These are phyloP conservation scores for Lepidurus couesii DNA, from an alignment of 1,140 invertebrate genomes.

Conservation along the genomic window DNA sequence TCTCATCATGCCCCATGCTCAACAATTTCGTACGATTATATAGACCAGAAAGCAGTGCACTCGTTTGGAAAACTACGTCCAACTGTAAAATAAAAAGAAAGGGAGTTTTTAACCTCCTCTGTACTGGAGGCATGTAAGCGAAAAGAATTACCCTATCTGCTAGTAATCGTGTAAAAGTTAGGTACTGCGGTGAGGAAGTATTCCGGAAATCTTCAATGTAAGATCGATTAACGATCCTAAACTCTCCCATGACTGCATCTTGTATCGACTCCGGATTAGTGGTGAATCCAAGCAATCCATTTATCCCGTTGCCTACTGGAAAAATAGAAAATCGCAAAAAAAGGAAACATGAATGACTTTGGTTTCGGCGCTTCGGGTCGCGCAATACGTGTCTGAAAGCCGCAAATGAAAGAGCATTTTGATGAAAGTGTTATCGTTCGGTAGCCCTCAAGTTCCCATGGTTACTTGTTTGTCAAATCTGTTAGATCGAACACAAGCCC, in stretches of 20 bases:
- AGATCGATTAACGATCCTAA: neutral
- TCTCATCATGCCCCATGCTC: neutral
- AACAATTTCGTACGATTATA: slow-evolving; percentile 23
- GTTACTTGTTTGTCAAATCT: slow-evolving; percentile 7
- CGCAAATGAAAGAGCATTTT: neutral
- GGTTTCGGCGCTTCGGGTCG: neutral
- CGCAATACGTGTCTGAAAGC: neutral
- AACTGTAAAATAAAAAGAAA: neutral
- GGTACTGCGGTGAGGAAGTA: neutral
- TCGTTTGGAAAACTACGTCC: slow-evolving; percentile 23
- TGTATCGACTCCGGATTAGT: neutral
- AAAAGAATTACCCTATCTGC: neutral
- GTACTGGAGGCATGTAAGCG: no score
- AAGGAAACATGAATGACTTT: neutral
- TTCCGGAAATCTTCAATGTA: neutral
- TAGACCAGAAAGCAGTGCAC: slow-evolving; percentile 25
- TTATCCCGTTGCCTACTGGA: neutral
- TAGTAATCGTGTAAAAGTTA: slow-evolving; percentile 11
- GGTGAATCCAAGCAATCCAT: neutral
- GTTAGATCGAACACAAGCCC: neutral
- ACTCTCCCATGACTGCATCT: neutral
- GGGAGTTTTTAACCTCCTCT: no score
- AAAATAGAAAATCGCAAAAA: neutral
- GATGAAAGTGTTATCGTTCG: slow-evolving; percentile 5
- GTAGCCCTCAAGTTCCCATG: neutral